Evolutionary conservation across 2,888 invertebrate species (phyloP), one percentile per base, ranked within the genome.

Genomic region (Smittia aterrima): DNA sequence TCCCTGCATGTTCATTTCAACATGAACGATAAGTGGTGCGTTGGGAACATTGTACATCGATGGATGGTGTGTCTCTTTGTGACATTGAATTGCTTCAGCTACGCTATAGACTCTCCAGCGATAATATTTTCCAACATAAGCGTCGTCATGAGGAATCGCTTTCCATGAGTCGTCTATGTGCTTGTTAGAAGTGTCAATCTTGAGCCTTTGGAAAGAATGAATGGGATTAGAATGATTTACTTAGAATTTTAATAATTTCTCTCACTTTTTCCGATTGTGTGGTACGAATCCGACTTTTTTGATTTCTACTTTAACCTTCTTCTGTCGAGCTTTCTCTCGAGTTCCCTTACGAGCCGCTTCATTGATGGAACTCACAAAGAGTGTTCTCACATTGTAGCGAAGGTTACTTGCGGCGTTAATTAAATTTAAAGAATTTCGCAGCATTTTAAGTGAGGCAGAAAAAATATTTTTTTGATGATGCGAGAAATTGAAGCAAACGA

Each of bases 281-380:
- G 92, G 91, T 74, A 91, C 87, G 77, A 90, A 91, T 62, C 88
- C 91, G 73, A 90, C 85, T 85, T 93, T 93, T 76, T 90, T 87
- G 9, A 90, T 86, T 80, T 90, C 91, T 38, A 88, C 86, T 83
- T 92, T 92, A 27, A 91, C 89, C 83, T 92, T 92, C 78, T 90
- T 89, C 74, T 91, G 91, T 70, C 87, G 87, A 32, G 89, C 89
- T 78, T 88, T 90, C 68, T 91, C 92, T 77, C 93, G 87, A 1
- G 93, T 93, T 70, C 93, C 92, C 82, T 91, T 93, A 76, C 94
- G 87, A 0, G 93, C 93, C 2, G 93, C 92, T 83, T 90, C 91
- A 77, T 85, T 84, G 66, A 87, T 81, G 76, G 85, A 82, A 76
- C 88, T 83, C 77, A 88, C 83, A 81, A 88, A 85, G 77, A 90